These are phyloP conservation scores for Vespertilio murinus DNA, from an alignment of 2,797 vertebrate genomes.

Conservation along the genomic window DNA sequence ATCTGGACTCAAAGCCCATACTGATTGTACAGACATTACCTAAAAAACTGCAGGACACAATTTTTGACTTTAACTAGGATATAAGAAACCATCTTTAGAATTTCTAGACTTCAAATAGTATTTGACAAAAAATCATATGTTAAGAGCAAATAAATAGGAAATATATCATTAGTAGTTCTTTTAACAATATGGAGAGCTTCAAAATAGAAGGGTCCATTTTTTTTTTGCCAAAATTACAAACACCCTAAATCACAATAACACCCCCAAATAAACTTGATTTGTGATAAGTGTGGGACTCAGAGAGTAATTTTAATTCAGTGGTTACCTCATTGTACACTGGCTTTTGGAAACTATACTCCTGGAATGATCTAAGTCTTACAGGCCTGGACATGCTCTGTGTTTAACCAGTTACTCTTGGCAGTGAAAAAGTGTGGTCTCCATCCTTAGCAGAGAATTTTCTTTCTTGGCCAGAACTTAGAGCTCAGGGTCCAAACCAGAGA, in stretches of 20 bases:
- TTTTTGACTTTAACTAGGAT: conserved; percentile 15
- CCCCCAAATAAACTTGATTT: conserved; percentile 7
- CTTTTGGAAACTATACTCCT: conserved; percentile 49
- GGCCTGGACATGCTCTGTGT: conserved; percentile 1
- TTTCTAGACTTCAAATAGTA: not conserved
- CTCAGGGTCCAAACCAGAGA: conserved; percentile 41
- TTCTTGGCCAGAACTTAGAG: conserved; percentile 32
- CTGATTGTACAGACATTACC: not conserved
- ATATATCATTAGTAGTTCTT: not conserved
- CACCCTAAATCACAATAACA: not conserved
- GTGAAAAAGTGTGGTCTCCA: conserved; percentile 28
- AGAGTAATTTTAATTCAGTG: not conserved
- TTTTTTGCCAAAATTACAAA: conserved; percentile 44
- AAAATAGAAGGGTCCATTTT: not conserved
- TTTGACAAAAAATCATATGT: not conserved
- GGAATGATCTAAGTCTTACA: conserved; percentile 26
- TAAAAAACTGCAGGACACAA: not conserved
- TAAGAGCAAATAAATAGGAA: conserved; percentile 31
- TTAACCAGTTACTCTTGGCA: conserved; percentile 49
- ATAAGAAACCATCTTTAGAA: not conserved
- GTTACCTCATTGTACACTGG: conserved; percentile 8
- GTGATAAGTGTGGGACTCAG: not conserved
- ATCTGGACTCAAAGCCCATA: not conserved
- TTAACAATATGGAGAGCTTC: conserved; percentile 3
- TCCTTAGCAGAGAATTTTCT: conserved; percentile 40